phyloP scores from a whole-genome alignment of 2,113 vertebrate species.

The Bothrops jararaca region DNA sequence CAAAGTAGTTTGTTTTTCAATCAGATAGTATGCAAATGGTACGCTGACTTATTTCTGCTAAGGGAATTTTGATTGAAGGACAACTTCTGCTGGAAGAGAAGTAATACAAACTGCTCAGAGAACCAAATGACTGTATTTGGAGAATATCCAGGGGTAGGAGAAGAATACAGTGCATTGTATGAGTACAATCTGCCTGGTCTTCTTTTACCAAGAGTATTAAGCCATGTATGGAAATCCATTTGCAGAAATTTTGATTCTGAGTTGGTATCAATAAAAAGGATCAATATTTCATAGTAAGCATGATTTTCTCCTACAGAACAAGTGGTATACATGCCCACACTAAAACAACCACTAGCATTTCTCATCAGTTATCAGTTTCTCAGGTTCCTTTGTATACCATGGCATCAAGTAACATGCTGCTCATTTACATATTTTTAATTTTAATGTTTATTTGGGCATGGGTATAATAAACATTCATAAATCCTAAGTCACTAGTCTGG shows the following conservation, averaged over 20 bases:
- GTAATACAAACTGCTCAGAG: not conserved
- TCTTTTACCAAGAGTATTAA: not conserved
- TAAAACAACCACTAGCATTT: not conserved
- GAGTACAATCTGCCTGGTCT: not conserved
- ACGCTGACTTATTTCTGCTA: not conserved
- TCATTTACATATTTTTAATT: conserved; percentile 36
- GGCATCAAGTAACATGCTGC: conserved; percentile 40
- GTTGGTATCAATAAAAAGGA: not conserved
- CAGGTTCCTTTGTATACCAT: conserved; percentile 29
- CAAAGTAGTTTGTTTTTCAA: not conserved
- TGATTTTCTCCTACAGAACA: conserved; percentile 3
- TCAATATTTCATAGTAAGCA: not conserved
- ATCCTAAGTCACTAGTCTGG: conserved; percentile 23
- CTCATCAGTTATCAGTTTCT: not conserved
- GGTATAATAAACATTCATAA: conserved; percentile 37
- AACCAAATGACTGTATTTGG: not conserved
- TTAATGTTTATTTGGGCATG: conserved; percentile 40
- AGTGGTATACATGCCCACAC: not conserved
- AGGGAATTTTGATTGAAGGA: not conserved
- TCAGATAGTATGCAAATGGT: not conserved
- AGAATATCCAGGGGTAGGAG: not conserved
- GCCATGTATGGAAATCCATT: not conserved
- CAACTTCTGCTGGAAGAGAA: not conserved
- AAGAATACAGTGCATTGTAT: not conserved
- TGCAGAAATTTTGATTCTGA: not conserved